Evolutionary conservation across 64 coral and sea anemone genomes (phyloP).

Genomic region (Montipora efflorescens): DNA sequence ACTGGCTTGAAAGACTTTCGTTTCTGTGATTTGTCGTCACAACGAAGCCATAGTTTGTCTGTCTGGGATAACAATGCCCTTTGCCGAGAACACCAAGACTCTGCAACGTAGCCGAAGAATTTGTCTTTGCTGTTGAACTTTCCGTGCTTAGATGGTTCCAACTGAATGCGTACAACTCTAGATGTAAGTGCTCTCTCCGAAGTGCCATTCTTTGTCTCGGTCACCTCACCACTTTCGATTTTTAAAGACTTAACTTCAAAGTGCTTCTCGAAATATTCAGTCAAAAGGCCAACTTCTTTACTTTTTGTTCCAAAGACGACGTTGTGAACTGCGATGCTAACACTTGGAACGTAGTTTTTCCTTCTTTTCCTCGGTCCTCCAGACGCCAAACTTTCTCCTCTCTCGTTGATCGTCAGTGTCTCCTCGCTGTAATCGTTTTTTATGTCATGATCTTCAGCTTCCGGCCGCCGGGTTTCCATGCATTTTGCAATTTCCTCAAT

Average conservation of each 20-base stretch:
- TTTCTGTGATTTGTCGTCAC: conserved; percentile 14
- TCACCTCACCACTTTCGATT: not conserved
- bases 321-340: conserved; percentile 48
- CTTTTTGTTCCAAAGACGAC: conserved; percentile 17
- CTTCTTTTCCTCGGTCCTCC: conserved; percentile 14
- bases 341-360: conserved; percentile 39
- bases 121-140: conserved; percentile 49
- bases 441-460: conserved; percentile 17
- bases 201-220: not conserved
- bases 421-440: conserved; percentile 8
- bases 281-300: conserved; percentile 47
- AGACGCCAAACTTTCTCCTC: not conserved
- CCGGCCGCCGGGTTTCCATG: not conserved
- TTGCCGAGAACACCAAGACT: conserved; percentile 73
- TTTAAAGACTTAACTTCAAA: conserved; percentile 67
- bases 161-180: conserved; percentile 24
- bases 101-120: conserved; percentile 60
- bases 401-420: not conserved
- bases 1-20: conserved; percentile 57
- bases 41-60: conserved; percentile 63
- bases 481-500: not conserved
- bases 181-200: not conserved
- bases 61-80: not conserved
- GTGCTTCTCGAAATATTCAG: conserved; percentile 60
- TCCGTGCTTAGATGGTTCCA: conserved; percentile 52